These are phyloP conservation scores for Enteromius thamalakanensis DNA, from an alignment of 2,797 vertebrate species.

Conservation along the genomic window DNA sequence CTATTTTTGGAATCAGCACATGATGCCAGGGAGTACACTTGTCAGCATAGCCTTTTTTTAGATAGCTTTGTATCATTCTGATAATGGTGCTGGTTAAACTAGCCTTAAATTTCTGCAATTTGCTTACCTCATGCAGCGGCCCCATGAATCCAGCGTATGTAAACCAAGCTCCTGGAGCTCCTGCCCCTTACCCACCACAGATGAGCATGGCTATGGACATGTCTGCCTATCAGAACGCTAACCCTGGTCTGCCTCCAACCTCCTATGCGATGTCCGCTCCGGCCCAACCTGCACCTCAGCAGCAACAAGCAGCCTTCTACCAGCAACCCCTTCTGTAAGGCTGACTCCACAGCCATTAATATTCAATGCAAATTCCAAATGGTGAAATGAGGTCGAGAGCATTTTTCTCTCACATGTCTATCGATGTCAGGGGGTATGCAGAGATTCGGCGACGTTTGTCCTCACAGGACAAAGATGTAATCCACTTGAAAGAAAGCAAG, in stretches of 20 bases:
- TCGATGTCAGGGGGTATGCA: slow-evolving; percentile 26
- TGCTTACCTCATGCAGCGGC: slow-evolving; percentile 72
- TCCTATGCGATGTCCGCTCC: slow-evolving; percentile 80
- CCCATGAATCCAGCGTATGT: slow-evolving; percentile 82
- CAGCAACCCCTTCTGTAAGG: slow-evolving; percentile 92
- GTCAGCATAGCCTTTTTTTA: neutral
- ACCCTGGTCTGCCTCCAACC: slow-evolving; percentile 77
- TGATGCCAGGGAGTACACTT: neutral
- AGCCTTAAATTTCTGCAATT: neutral
- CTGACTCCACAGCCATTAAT: slow-evolving; percentile 34
- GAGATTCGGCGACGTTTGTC: slow-evolving; percentile 7
- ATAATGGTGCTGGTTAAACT: neutral
- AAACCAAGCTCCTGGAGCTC: slow-evolving; percentile 74
- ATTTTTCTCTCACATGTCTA: slow-evolving; percentile 27
- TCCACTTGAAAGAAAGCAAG: slow-evolving; percentile 25
- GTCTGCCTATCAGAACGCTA: slow-evolving; percentile 83
- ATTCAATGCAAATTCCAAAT: slow-evolving; percentile 53
- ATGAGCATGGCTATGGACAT: slow-evolving; percentile 83
- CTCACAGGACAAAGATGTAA: slow-evolving; percentile 27
- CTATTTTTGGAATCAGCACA: neutral
- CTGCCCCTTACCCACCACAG: slow-evolving; percentile 78
- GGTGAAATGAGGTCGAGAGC: slow-evolving; percentile 33
- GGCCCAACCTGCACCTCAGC: slow-evolving; percentile 78
- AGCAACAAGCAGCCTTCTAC: slow-evolving; percentile 82
- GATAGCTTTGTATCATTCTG: neutral